Evolutionary conservation across 2,797 vertebrate genomes (phyloP).

Genomic region (Borostomias antarcticus): DNA sequence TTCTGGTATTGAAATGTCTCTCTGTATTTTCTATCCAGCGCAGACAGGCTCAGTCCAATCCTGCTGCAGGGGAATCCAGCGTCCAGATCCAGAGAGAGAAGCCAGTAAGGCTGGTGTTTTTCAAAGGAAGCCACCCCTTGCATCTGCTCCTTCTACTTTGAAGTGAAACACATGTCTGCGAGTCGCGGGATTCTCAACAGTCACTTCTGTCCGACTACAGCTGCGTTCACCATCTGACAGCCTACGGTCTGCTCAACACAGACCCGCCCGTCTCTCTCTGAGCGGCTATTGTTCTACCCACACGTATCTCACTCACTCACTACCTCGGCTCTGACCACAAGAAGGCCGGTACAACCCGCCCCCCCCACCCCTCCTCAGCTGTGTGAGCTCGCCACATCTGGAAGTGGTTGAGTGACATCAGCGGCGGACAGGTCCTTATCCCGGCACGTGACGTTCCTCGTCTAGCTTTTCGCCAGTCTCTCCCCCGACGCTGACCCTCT

Average conservation of each 20-base stretch:
- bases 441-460: slow-evolving; percentile 58
- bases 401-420: slow-evolving; percentile 78
- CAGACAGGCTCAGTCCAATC: slow-evolving; percentile 31
- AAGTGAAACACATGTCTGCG: slow-evolving; percentile 60
- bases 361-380: slow-evolving; percentile 45
- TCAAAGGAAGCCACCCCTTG: slow-evolving; percentile 58
- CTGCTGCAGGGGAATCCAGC: slow-evolving; percentile 48
- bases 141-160: slow-evolving; percentile 58
- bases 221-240: slow-evolving; percentile 39
- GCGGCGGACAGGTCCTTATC: slow-evolving; percentile 70
- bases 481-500: slow-evolving; percentile 22
- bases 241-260: slow-evolving; percentile 40
- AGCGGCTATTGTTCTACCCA: too few relatives aligned
- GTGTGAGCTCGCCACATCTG: slow-evolving; percentile 71
- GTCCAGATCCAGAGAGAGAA: slow-evolving; percentile 52
- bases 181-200: slow-evolving; percentile 45
- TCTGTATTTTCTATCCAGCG: too few relatives aligned
- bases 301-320: too few relatives aligned
- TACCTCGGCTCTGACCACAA: too few relatives aligned
- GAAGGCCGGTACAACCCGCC: too few relatives aligned
- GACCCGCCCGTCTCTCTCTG: too few relatives aligned
- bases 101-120: slow-evolving; percentile 68
- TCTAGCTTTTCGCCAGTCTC: slow-evolving; percentile 33
- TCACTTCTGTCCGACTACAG: slow-evolving; percentile 41
- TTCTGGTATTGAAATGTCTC: too few relatives aligned